A percentile compares a stretch with the other conserved stretches of the same genome.
phyloP scores from a whole-genome alignment of 2,113 vertebrate species.

The Pan troglodytes region NHGRI_mPanTro3-v2.1_pri NC_072410.2:77933001-77933500 shows the following conservation, averaged over 20 bases:
- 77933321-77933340: conserved; percentile 50
- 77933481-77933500: background rate
- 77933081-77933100: background rate
- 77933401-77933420: background rate
- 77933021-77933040: background rate
- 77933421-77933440: background rate
- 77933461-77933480: background rate
- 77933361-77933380: background rate
- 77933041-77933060: background rate
- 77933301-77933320: background rate
- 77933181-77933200: accelerated
- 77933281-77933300: background rate
- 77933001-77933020: background rate
- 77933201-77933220: background rate
- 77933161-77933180: background rate
- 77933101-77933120: background rate
- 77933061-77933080: background rate
- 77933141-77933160: background rate
- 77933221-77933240: background rate
- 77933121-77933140: background rate
- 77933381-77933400: background rate
- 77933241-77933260: background rate
- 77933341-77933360: conserved; percentile 56
- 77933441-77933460: background rate
- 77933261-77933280: background rate